Base-by-base conservation (phyloP, 2,113 vertebrate genomes). In the Gracilinanus agilis region DNA sequence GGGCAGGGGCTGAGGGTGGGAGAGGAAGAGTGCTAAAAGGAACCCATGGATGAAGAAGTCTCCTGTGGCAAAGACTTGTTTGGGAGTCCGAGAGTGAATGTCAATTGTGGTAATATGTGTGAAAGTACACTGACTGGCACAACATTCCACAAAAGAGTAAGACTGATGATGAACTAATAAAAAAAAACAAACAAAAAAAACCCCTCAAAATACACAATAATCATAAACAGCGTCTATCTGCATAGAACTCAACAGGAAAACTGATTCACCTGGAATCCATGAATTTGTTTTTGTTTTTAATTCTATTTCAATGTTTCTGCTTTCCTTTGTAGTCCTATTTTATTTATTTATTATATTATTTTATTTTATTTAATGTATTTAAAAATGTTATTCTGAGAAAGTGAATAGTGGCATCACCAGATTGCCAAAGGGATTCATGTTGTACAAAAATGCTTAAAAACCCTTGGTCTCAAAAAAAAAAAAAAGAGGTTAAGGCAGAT, bases 61-160 rank as follows among this genome's bases (percentile, higher is more conserved):
- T 95, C 90, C 91, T 91, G 55, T 44, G 88, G 40, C 91, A 94
- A 95, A 96, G 54, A 95, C 75, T 83, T 97, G 88, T 96, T 90
- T 96, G 92, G 94, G 93, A 94, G 90, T 96, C 67, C 96, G 95
- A 97, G 96, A 90, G 67, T 94, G 75, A 94, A 58, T 94, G 19
- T 29, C 90, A 96, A 90, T 44, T 55, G 90, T 2, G 10, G 90
- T 97, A 96, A 96, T 91, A 1, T 92, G 24, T 19, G 56, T 96
- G 54, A 19, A 90, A 92, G 25, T 94, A 90, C 94, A 96, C 96
- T 92, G 10, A 56, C 94, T 97, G 90, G 49, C 75, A 54, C 83
- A 95, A 34, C 55, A 49, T 61, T 96, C 91, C 93, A 53, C 4
- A 88, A 94, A 96, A 91, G 55, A 97, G n/a, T 93, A 93, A 94